A percentile compares a stretch with the other conserved stretches of the same genome.
Conservation (phyloP, 2,113 vertebrate species). For the Addax nasomaculatus region DNA sequence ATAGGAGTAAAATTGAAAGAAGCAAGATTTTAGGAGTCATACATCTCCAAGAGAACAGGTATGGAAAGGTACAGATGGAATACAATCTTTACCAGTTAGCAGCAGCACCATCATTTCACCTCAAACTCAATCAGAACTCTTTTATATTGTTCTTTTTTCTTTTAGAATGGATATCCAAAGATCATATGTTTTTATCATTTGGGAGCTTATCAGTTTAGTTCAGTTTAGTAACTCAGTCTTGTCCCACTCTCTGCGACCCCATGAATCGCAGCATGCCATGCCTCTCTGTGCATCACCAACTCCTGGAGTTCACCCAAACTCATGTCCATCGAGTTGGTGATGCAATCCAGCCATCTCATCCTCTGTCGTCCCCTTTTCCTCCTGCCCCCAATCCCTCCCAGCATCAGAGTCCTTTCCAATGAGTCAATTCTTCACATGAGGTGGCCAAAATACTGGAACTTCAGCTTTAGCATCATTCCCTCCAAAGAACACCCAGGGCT, state of each 20-base stretch:
- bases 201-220: neutral
- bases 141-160: constrained; percentile 18
- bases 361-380: too few relatives aligned
- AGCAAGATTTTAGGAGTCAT: neutral
- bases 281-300: too few relatives aligned
- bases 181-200: constrained; percentile 46
- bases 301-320: too few relatives aligned
- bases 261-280: too few relatives aligned
- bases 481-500: too few relatives aligned
- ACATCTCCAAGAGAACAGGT: neutral
- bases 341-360: too few relatives aligned
- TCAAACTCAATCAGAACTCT: neutral
- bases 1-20: neutral
- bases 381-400: too few relatives aligned
- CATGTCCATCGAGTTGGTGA: too few relatives aligned
- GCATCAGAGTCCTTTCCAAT: too few relatives aligned
- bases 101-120: neutral
- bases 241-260: accelerated
- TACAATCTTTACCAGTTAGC: neutral
- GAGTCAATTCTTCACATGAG: accelerated
- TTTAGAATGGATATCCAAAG: neutral
- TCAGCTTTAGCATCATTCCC: too few relatives aligned
- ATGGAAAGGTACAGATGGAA: neutral
- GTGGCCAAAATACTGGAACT: too few relatives aligned
- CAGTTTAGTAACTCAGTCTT: too few relatives aligned